Evolutionary conservation across 1,140 invertebrate species (phyloP).

Genomic region (Calycopis cecrops): DNA sequence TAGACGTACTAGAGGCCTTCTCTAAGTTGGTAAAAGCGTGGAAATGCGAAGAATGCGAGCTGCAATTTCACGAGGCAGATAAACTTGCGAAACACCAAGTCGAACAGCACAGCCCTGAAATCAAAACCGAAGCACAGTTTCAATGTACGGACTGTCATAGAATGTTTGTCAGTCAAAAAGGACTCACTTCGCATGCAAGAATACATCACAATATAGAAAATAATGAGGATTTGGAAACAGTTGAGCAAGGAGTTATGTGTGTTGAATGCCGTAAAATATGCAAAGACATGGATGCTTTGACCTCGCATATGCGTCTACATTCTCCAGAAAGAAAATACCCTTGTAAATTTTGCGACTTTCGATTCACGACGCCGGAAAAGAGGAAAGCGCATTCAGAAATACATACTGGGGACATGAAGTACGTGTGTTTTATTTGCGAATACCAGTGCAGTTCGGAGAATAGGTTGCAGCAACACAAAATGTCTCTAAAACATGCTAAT

Average conservation of each 20-base stretch:
- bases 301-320: conserved; percentile 58
- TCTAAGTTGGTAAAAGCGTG: conserved; percentile 58
- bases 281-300: conserved; percentile 51
- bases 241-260: conserved; percentile 52
- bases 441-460: conserved; percentile 63
- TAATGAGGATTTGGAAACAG: conserved; percentile 36
- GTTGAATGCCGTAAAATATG: conserved; percentile 64
- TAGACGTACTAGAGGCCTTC: conserved; percentile 61
- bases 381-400: conserved; percentile 53
- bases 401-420: conserved; percentile 65
- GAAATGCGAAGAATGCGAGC: conserved; percentile 64
- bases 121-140: conserved; percentile 47
- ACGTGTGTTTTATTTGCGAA: conserved; percentile 67
- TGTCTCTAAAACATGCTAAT: conserved; percentile 52
- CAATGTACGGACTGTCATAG: conserved; percentile 58
- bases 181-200: conserved; percentile 51
- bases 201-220: conserved; percentile 50
- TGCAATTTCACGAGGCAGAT: conserved; percentile 64
- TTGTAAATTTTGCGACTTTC: conserved; percentile 65
- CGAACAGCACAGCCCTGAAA: conserved; percentile 53
- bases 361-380: conserved; percentile 60
- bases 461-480: conserved; percentile 53
- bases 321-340: conserved; percentile 55
- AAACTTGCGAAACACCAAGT: conserved; percentile 59
- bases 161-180: conserved; percentile 58